Conservation (phyloP, 2,113 vertebrate genomes). For the Delphinapterus leucas region DNA sequence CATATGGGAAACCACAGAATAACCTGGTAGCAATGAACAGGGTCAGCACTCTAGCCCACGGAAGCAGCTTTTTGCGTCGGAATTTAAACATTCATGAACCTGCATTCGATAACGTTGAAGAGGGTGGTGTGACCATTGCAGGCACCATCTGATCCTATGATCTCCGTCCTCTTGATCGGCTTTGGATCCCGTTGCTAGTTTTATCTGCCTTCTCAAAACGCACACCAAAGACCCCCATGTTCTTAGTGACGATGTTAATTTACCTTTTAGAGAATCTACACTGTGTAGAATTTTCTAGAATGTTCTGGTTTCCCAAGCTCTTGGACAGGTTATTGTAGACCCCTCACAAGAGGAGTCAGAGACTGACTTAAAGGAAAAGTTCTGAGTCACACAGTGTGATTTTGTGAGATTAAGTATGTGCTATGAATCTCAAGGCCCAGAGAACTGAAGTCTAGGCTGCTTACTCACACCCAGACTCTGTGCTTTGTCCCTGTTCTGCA, state of each 20-base stretch:
- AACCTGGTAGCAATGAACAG: background rate
- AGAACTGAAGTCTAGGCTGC: background rate
- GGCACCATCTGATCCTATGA: accelerated
- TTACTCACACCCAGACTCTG: background rate
- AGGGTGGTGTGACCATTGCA: accelerated
- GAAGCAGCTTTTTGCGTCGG: background rate
- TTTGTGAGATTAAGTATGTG: background rate
- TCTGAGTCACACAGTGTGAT: background rate
- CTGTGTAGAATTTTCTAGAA: background rate
- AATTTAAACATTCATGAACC: accelerated
- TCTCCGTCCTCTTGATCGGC: accelerated
- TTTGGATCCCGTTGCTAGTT: background rate
- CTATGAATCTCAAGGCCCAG: too few species aligned
- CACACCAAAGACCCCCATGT: background rate
- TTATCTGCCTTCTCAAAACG: background rate
- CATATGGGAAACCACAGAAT: background rate
- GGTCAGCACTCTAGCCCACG: too few species aligned
- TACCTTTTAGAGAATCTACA: background rate
- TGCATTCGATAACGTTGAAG: accelerated
- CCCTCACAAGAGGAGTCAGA: background rate
- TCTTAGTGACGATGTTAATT: background rate
- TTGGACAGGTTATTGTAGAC: background rate
- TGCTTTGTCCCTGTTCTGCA: background rate
- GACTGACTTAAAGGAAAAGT: background rate
- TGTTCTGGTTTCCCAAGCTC: background rate